These are phyloP conservation scores for Mustela nigripes DNA, from an alignment of 2,113 vertebrate genomes.

Conservation along the genomic window DNA sequence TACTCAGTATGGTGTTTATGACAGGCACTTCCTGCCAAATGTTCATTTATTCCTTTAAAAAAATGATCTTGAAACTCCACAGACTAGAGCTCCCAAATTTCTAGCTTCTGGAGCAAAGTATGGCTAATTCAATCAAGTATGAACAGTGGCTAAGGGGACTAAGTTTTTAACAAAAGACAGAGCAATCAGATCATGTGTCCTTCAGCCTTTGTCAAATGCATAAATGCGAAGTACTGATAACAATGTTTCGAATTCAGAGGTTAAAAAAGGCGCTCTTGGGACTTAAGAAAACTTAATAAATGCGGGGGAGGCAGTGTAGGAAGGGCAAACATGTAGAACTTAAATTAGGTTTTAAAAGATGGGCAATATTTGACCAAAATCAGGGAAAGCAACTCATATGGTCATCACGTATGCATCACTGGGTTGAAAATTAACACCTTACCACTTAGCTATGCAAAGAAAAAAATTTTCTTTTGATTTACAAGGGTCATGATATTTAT, in stretches of 20 bases:
- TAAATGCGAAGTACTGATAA: background rate
- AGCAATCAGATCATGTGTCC: background rate
- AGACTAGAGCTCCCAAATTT: background rate
- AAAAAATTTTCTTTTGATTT: background rate
- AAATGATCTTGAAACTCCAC: slow-evolving; percentile 30
- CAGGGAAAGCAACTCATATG: background rate
- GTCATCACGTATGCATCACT: background rate
- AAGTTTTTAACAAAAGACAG: slow-evolving; percentile 22
- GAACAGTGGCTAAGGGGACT: background rate
- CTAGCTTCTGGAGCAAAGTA: background rate
- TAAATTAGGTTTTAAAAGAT: background rate
- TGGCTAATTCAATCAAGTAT: background rate
- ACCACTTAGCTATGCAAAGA: background rate
- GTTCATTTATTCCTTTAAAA: slow-evolving; percentile 44
- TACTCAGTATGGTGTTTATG: background rate
- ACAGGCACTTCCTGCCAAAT: slow-evolving; percentile 16
- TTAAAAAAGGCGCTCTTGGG: background rate
- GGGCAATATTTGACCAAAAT: background rate
- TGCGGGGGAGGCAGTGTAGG: rapidly evolving
- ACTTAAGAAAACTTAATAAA: slow-evolving; percentile 2
- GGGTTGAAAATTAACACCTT: background rate
- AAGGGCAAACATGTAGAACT: background rate
- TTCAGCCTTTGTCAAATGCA: background rate
- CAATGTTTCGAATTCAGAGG: background rate
- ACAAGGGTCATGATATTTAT: background rate